Percentiles rank a stretch among this genome's conserved stretches.
phyloP scores from a whole-genome alignment of 2,113 vertebrate genomes.

The Epinephelus lanceolatus region DNA sequence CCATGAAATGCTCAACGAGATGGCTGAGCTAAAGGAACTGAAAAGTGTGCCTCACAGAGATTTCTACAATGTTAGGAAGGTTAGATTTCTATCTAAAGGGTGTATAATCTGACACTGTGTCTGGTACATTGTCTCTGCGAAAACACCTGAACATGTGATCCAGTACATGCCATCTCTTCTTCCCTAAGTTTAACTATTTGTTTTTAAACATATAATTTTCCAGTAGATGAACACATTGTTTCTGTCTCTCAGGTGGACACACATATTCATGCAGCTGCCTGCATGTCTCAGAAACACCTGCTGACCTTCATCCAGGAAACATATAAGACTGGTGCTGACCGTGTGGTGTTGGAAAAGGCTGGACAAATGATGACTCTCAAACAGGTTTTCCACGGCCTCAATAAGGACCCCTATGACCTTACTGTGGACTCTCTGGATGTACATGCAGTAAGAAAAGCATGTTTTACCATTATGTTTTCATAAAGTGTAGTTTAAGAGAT shows the following conservation, averaged over 20 bases:
- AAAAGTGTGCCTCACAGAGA: conserved; percentile 96
- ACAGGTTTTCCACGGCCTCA: conserved; percentile 94
- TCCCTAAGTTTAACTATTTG: no score
- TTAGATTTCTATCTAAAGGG: conserved; percentile 54
- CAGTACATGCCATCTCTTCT: background rate
- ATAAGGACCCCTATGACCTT: conserved; percentile 95
- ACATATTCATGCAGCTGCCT: conserved; percentile 96
- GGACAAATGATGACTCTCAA: conserved; percentile 92
- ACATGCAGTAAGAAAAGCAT: conserved; percentile 88
- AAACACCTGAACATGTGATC: background rate
- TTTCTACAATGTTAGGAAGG: conserved; percentile 99
- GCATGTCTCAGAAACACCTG: conserved; percentile 99
- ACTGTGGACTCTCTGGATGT: conserved; percentile 97
- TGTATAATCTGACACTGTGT: background rate
- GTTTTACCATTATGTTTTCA: background rate
- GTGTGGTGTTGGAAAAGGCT: conserved; percentile 92
- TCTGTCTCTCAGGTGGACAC: conserved; percentile 91
- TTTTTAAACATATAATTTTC: background rate
- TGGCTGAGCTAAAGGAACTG: conserved; percentile 95
- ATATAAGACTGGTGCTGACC: conserved; percentile 92
- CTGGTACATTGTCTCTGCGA: background rate
- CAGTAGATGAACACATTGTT: background rate
- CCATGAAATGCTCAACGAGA: conserved; percentile 98
- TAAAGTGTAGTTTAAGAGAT: background rate
- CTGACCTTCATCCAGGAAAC: conserved; percentile 96